These are phyloP conservation scores for Cavia aperea DNA, from an alignment of 2,113 vertebrate species.

Conservation along the genomic window DNA sequence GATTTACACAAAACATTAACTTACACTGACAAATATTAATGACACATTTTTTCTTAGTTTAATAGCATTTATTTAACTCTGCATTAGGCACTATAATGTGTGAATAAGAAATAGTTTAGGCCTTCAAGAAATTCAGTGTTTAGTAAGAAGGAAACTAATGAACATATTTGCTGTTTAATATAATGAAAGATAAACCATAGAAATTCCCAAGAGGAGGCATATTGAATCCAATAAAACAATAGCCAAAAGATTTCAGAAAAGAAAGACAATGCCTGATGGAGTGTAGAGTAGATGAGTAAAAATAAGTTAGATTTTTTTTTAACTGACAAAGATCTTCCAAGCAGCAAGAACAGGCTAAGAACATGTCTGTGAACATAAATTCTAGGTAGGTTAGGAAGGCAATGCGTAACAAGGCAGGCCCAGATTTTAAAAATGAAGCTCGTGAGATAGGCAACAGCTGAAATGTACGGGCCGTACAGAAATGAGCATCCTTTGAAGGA, in stretches of 20 bases:
- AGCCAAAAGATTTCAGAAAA: not conserved
- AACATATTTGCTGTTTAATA: not conserved
- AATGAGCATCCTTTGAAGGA: not conserved
- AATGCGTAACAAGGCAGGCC: conserved; percentile 8
- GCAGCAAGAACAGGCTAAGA: not conserved
- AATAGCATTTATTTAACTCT: not conserved
- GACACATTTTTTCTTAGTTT: not conserved
- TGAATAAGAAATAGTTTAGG: conserved; percentile 1
- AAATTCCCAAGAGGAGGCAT: not conserved
- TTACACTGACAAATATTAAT: not conserved
- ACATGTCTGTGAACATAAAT: not conserved
- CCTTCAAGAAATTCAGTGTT: not conserved
- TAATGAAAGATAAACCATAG: not conserved
- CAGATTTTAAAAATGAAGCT: not conserved
- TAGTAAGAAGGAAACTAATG: not conserved
- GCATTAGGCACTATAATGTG: not conserved
- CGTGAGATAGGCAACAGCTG: not conserved
- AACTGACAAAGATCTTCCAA: not conserved
- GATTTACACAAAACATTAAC: not conserved
- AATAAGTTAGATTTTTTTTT: not conserved
- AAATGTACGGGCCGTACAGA: not conserved
- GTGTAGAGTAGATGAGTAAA: not conserved
- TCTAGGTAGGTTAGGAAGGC: not conserved
- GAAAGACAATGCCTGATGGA: not conserved
- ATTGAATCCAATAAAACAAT: not conserved